phyloP scores from a whole-genome alignment of 2,113 vertebrate species.

The Passer domesticus region DNA sequence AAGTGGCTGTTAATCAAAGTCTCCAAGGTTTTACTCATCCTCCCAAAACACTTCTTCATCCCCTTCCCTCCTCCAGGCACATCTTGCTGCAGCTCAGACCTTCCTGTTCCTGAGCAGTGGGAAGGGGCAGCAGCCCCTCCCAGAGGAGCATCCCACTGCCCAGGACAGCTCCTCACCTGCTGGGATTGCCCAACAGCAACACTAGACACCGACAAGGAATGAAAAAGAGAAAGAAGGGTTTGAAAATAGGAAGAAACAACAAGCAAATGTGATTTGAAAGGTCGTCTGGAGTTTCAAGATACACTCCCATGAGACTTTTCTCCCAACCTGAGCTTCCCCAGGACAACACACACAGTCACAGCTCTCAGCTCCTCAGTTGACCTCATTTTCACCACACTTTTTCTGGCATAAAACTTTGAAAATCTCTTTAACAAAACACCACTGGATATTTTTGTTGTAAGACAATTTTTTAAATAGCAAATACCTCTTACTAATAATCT shows the following conservation, averaged over 20 bases:
- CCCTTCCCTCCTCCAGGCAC: neutral
- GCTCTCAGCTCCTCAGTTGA: neutral
- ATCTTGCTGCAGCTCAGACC: neutral
- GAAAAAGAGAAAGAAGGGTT: neutral
- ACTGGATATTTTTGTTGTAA: neutral
- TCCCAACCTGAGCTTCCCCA: neutral
- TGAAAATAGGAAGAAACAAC: neutral
- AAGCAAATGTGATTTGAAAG: neutral
- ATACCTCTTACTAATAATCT: neutral
- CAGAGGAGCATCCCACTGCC: neutral
- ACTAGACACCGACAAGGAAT: fast-evolving
- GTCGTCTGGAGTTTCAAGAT: neutral
- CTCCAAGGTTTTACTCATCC: neutral
- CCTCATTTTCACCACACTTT: neutral
- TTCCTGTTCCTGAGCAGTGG: neutral
- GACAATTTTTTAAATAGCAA: neutral
- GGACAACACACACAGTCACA: neutral
- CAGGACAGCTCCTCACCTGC: neutral
- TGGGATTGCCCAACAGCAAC: neutral
- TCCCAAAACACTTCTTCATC: neutral
- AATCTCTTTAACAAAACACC: neutral
- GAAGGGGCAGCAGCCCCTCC: neutral
- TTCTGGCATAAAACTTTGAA: neutral
- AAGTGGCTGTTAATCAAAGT: neutral
- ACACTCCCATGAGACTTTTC: no score